Conservation (phyloP, 2,113 vertebrate genomes). For the Lanius ludovicianus region DNA sequence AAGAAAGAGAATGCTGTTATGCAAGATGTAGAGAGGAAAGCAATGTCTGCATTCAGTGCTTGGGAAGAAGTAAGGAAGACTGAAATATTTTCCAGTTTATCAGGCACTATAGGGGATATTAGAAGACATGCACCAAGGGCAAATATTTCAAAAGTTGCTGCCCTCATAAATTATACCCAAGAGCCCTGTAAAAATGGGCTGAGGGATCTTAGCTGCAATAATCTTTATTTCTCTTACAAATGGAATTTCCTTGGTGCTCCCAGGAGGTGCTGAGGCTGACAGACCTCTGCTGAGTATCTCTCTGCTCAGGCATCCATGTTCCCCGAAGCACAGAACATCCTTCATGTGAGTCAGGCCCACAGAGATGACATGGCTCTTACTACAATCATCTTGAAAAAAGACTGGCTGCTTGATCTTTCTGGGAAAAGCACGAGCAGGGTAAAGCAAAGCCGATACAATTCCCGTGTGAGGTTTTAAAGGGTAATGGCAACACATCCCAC, state of each 20-base stretch:
- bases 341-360: not conserved
- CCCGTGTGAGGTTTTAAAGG: not conserved
- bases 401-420: not conserved
- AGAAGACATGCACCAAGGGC: not conserved
- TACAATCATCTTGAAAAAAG: not conserved
- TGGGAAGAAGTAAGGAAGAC: not conserved
- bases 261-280: not conserved
- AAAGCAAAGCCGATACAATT: not conserved
- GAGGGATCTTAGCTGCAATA: not conserved
- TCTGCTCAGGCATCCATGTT: not conserved
- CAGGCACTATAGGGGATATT: not conserved
- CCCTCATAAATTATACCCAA: not conserved
- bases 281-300: not conserved
- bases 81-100: not conserved
- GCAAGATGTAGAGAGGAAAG: not conserved
- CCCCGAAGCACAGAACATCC: not conserved
- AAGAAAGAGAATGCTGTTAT: not conserved
- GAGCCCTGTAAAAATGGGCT: not conserved
- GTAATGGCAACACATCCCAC: fast-evolving
- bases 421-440: not conserved
- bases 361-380: not conserved
- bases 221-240: not conserved
- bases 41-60: not conserved
- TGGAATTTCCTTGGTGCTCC: conserved; percentile 18
- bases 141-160: conserved; percentile 13